phyloP scores from a whole-genome alignment of 2,888 invertebrate genomes.

The Caenorhabditis sp. region DNA sequence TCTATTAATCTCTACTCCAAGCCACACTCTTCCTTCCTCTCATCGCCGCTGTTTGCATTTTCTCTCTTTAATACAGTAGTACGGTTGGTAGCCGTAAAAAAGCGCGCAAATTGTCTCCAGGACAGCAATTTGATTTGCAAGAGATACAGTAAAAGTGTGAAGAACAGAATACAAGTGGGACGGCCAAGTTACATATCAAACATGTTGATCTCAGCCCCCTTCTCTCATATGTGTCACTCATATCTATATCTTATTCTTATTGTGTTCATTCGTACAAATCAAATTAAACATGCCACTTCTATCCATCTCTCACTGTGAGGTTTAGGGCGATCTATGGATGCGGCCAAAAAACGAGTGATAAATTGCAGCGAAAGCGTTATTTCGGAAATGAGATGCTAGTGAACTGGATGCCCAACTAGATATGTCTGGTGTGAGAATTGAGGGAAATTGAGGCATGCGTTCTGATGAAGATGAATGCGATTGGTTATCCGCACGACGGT shows the following conservation, averaged over 20 bases:
- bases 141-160: conserved; percentile 28
- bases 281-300: background rate
- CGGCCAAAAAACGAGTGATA: conserved; percentile 27
- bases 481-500: conserved; percentile 22
- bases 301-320: conserved; percentile 2
- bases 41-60: too few species aligned
- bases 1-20: conserved; percentile 53
- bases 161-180: conserved; percentile 48
- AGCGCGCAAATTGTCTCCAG: conserved; percentile 30
- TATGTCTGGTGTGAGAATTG: background rate
- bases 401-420: conserved; percentile 36
- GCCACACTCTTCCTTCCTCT: background rate
- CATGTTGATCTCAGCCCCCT: conserved; percentile 49
- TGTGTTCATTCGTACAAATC: conserved; percentile 1
- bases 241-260: conserved; percentile 43
- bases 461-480: conserved; percentile 24
- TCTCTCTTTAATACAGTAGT: background rate
- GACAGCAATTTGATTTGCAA: conserved; percentile 22
- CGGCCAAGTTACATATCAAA: conserved; percentile 56
- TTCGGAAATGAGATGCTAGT: background rate
- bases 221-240: conserved; percentile 30
- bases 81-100: conserved; percentile 1
- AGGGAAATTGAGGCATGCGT: background rate
- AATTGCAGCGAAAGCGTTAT: conserved; percentile 34
- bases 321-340: conserved; percentile 22